phyloP scores from a whole-genome alignment of 2,888 invertebrate species.

The Lymantria dispar region DNA sequence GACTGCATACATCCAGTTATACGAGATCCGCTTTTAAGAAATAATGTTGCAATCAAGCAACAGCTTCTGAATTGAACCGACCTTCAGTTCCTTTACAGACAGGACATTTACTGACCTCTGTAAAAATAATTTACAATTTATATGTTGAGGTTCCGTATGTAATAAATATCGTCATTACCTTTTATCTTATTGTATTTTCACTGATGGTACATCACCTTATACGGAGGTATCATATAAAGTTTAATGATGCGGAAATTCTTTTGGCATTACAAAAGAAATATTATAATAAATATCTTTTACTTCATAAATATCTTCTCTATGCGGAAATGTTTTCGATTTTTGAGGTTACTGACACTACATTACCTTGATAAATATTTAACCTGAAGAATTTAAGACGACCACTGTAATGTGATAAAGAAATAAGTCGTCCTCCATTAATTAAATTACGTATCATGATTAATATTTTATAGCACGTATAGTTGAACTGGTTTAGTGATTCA shows the following conservation, averaged over 20 bases:
- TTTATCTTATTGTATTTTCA: constrained; percentile 22
- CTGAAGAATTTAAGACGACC: not conserved
- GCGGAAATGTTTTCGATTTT: constrained; percentile 29
- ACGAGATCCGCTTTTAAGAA: constrained; percentile 57
- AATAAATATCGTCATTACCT: constrained; percentile 14
- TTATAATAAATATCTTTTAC: not conserved
- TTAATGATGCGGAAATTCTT: constrained; percentile 22
- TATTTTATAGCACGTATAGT: constrained; percentile 4
- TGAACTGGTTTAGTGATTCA: constrained; percentile 37
- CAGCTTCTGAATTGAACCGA: constrained; percentile 36
- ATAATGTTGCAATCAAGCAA: constrained; percentile 51
- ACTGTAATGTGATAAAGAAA: not conserved
- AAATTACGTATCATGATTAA: not conserved
- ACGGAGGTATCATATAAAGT: constrained; percentile 13
- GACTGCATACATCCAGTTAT: constrained; percentile 43
- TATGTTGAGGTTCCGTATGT: constrained; percentile 28
- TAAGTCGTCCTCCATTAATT: not conserved
- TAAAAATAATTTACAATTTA: constrained; percentile 13
- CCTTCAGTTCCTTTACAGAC: constrained; percentile 39
- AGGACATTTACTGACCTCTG: constrained; percentile 34
- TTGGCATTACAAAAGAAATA: constrained; percentile 14
- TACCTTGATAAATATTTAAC: constrained; percentile 34
- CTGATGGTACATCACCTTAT: constrained; percentile 16
- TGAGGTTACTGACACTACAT: constrained; percentile 45
- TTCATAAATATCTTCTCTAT: constrained; percentile 11